A percentile compares a stretch with the other conserved stretches of the same genome.
These are phyloP conservation scores for Melanotus villosus DNA, from an alignment of 2,888 invertebrate species.

Conservation along the genomic window DNA sequence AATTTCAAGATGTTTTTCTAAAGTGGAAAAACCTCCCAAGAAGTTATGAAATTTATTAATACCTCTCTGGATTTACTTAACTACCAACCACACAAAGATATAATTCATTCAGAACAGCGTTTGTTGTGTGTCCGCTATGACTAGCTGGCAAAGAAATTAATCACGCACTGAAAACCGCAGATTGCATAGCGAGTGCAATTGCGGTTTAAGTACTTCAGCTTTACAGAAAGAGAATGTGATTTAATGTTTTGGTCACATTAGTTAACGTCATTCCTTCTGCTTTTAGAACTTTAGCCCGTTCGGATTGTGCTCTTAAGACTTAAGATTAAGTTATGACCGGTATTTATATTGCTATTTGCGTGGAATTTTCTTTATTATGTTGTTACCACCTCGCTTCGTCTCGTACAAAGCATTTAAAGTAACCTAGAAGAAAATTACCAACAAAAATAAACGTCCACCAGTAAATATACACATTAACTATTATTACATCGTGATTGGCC, in stretches of 20 bases:
- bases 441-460: constrained; percentile 6
- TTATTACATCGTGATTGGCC: neutral
- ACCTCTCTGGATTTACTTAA: no score
- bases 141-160: constrained; percentile 18
- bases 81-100: constrained; percentile 7
- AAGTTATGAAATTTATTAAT: no score
- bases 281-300: no score
- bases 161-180: constrained; percentile 26
- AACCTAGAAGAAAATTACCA: neutral
- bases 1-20: no score
- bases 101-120: constrained; percentile 23
- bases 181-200: constrained; percentile 22
- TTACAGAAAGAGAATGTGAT: no score
- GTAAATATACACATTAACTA: constrained; percentile 12
- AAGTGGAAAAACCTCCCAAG: no score
- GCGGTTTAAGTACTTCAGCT: neutral
- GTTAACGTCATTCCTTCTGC: no score
- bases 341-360: no score
- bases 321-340: no score
- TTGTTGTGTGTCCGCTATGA: constrained; percentile 18
- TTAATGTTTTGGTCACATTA: no score
- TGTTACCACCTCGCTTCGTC: neutral
- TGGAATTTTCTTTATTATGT: no score
- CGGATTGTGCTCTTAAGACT: no score
- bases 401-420: neutral